Percentiles rank a stretch among this genome's conserved stretches.
Evolutionary conservation across 2,113 vertebrate species (phyloP).

Genomic region (Silurus meridionalis): DNA sequence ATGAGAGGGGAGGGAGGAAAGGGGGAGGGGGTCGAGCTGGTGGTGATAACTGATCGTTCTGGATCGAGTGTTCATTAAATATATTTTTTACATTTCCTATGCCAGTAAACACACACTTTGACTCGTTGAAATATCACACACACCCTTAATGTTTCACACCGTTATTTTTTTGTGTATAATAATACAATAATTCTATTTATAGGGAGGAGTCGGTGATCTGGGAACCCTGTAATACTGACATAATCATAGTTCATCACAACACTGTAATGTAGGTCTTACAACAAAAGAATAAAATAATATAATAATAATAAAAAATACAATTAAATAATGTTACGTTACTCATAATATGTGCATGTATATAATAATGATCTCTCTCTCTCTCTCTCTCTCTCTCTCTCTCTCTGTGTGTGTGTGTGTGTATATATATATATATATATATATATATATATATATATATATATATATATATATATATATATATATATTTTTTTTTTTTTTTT

Average conservation of each 20-base stretch:
- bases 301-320: too few relatives aligned
- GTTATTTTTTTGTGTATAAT: neutral
- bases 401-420: too few relatives aligned
- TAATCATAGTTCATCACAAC: neutral
- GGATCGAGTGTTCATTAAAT: neutral
- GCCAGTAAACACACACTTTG: neutral
- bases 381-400: too few relatives aligned
- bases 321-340: too few relatives aligned
- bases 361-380: too few relatives aligned
- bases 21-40: neutral
- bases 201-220: neutral
- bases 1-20: too few relatives aligned
- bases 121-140: neutral
- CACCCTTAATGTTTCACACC: neutral
- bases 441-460: too few relatives aligned
- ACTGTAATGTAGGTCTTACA: neutral
- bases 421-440: too few relatives aligned
- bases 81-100: neutral
- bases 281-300: neutral
- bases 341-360: too few relatives aligned
- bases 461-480: too few relatives aligned
- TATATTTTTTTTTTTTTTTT: too few relatives aligned
- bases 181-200: neutral
- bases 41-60: neutral
- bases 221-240: constrained; percentile 1